These are phyloP conservation scores for Callionymus lyra DNA, from an alignment of 2,113 vertebrate species.

Conservation along the genomic window DNA sequence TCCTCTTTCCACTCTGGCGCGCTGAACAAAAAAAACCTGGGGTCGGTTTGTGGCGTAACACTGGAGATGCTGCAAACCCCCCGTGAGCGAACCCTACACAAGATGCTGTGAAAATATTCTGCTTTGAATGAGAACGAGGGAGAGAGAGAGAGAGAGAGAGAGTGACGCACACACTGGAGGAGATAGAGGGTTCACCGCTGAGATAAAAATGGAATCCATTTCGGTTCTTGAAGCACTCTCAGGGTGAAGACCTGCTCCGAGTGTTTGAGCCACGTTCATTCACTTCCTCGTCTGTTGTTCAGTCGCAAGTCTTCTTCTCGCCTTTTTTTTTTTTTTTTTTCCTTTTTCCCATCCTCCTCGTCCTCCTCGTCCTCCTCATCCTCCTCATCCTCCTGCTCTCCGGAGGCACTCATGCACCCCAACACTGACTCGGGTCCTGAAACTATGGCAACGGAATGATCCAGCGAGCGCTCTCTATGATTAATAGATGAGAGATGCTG, in stretches of 20 bases:
- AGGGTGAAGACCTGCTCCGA: conserved; percentile 26
- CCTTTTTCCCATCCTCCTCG: conserved; percentile 19
- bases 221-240: conserved; percentile 53
- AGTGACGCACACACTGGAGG: conserved; percentile 22
- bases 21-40: conserved; percentile 34
- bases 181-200: conserved; percentile 44
- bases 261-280: conserved; percentile 33
- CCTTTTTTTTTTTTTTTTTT: conserved; percentile 22
- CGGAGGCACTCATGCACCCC: conserved; percentile 77
- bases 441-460: conserved; percentile 99
- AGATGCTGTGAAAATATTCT: conserved; percentile 51
- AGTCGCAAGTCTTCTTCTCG: conserved; percentile 35
- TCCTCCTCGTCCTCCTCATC: conserved; percentile 42
- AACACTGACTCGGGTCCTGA: conserved; percentile 88
- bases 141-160: conserved; percentile 17
- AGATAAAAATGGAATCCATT: conserved; percentile 65
- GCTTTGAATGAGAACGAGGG: conserved; percentile 16
- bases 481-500: conserved; percentile 98
- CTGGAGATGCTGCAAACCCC: conserved; percentile 22
- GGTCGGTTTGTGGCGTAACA: conserved; percentile 39
- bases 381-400: conserved; percentile 74
- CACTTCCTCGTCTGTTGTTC: conserved; percentile 15
- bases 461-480: conserved; percentile 89
- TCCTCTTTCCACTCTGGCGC: conserved; percentile 34
- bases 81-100: conserved; percentile 25